Percentiles rank a stretch among this genome's conserved stretches.
Conservation (phyloP, 2,888 invertebrate genomes). For the Eristalis pertinax region DNA sequence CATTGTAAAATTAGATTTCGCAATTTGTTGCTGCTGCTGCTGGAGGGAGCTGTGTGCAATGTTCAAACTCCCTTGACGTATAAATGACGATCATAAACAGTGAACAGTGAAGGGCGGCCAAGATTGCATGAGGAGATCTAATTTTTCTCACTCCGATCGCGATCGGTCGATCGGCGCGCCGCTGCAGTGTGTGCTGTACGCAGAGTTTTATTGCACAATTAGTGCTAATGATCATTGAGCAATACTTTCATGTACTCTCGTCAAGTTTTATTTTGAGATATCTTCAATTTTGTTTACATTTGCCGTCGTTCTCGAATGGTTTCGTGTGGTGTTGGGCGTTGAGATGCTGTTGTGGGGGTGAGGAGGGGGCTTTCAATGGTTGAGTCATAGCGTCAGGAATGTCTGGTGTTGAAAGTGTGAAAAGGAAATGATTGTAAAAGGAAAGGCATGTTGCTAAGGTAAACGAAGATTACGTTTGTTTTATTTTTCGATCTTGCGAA, state of each 20-base stretch:
- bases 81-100: slow-evolving; percentile 36
- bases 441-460: background rate
- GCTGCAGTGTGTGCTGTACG: background rate
- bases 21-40: slow-evolving; percentile 45
- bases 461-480: background rate
- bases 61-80: slow-evolving; percentile 2
- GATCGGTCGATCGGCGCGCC: background rate
- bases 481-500: background rate
- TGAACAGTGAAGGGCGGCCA: slow-evolving; percentile 7
- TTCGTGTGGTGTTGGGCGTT: background rate
- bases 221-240: slow-evolving; percentile 65
- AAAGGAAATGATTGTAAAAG: slow-evolving; percentile 28
- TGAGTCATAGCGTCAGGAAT: slow-evolving; percentile 27
- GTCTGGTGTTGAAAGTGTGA: slow-evolving; percentile 33
- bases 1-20: slow-evolving; percentile 58
- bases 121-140: background rate
- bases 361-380: background rate
- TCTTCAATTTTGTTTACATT: slow-evolving; percentile 59
- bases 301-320: background rate
- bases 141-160: background rate
- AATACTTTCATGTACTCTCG: slow-evolving; percentile 57
- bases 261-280: slow-evolving; percentile 59
- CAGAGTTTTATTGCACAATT: slow-evolving; percentile 68
- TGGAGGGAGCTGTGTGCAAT: background rate
- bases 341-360: background rate